Evolutionary conservation across 2,797 vertebrate genomes (phyloP).

Genomic region (Intellagama lesueurii): DNA sequence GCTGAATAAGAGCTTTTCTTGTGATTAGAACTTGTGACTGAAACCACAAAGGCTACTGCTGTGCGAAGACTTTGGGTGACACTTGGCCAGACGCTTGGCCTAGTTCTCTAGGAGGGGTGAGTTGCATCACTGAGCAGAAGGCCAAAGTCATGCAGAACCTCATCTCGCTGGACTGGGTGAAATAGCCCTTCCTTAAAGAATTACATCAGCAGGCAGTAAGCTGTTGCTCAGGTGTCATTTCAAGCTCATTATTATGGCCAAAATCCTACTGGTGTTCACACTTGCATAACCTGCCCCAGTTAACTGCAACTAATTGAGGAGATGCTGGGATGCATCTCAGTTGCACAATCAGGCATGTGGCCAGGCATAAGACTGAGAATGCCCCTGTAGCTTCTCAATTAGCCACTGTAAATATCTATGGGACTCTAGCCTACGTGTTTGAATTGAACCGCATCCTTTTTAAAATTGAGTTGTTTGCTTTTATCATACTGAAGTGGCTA

Average conservation of each 20-base stretch:
- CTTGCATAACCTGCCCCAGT: too few relatives aligned
- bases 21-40: neutral
- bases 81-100: neutral
- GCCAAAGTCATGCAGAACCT: too few relatives aligned
- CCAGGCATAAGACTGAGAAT: too few relatives aligned
- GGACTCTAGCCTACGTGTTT: neutral
- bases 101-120: too few relatives aligned
- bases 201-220: neutral
- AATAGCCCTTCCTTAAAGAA: neutral
- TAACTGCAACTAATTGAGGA: too few relatives aligned
- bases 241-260: neutral
- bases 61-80: neutral
- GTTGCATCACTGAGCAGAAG: too few relatives aligned
- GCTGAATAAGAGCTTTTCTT: neutral
- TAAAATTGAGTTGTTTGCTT: neutral
- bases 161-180: neutral
- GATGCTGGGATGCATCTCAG: too few relatives aligned
- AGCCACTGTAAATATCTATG: too few relatives aligned
- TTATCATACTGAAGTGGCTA: neutral
- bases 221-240: neutral
- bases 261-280: too few relatives aligned
- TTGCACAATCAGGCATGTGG: too few relatives aligned
- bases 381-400: too few relatives aligned
- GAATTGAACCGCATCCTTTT: neutral
- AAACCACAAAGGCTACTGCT: neutral